These are phyloP conservation scores for Crocuta crocuta DNA, from an alignment of 2,113 vertebrate genomes.

Conservation along the genomic window DNA sequence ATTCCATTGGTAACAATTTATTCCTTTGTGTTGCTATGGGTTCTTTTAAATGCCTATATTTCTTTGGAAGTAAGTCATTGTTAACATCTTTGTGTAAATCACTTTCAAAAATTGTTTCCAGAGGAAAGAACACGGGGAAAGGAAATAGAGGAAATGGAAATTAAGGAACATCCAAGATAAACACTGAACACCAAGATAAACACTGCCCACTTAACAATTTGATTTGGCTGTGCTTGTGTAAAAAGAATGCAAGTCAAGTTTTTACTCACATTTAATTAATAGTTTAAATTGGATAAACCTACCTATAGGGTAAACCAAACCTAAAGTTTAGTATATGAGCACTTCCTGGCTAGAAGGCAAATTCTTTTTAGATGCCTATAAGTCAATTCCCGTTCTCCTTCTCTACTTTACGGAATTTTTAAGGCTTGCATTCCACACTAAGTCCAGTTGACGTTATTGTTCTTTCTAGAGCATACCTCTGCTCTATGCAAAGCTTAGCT, in stretches of 20 bases:
- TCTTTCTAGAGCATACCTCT: conserved; percentile 25
- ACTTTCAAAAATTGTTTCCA: conserved; percentile 45
- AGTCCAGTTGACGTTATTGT: conserved; percentile 7
- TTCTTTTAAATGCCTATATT: neutral
- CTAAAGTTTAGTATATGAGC: neutral
- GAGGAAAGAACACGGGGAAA: neutral
- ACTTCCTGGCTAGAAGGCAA: neutral
- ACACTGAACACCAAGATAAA: conserved; percentile 33
- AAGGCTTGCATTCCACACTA: conserved; percentile 28
- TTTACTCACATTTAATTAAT: neutral
- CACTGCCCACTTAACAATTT: neutral
- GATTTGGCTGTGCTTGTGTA: neutral
- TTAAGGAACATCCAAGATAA: conserved; percentile 45
- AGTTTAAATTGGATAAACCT: conserved; percentile 1
- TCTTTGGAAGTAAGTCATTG: conserved; percentile 45
- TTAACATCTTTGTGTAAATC: conserved; percentile 23
- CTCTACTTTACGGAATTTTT: conserved; percentile 38
- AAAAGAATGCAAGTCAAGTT: neutral
- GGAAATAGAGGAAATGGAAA: conserved; percentile 38
- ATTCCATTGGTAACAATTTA: conserved; percentile 3
- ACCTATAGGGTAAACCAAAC: neutral
- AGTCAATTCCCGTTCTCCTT: neutral
- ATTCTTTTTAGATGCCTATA: neutral
- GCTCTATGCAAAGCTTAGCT: neutral
- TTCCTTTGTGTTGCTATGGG: neutral